Conservation (phyloP, 1,140 invertebrate species). For the Callitettix versicolor region DNA sequence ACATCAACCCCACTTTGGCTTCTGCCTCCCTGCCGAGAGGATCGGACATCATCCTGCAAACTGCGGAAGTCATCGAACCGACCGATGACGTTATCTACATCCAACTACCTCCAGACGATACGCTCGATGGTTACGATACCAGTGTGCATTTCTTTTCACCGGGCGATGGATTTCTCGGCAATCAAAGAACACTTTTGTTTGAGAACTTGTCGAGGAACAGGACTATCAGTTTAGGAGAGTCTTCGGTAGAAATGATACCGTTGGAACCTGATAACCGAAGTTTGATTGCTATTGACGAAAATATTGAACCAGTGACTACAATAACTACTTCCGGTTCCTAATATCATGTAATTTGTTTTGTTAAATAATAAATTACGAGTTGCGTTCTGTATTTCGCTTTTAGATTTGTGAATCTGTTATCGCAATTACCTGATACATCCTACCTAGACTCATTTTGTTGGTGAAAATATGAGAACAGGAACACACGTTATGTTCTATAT, state of each 20-base stretch:
- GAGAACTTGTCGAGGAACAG: neutral
- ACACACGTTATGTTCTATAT: too few relatives aligned
- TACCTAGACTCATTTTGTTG: too few relatives aligned
- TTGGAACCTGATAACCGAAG: neutral
- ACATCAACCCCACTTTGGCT: slow-evolving; percentile 15
- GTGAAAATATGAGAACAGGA: too few relatives aligned
- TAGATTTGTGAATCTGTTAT: too few relatives aligned
- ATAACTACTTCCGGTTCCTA: too few relatives aligned
- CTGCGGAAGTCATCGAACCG: slow-evolving; percentile 3
- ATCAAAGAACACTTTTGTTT: slow-evolving; percentile 3
- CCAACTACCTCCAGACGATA: slow-evolving; percentile 13
- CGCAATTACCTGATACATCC: too few relatives aligned
- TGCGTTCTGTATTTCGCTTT: too few relatives aligned
- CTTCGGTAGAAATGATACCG: neutral
- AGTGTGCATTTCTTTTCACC: slow-evolving; percentile 2
- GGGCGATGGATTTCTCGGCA: neutral
- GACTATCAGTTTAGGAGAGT: slow-evolving; percentile 4
- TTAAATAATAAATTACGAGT: too few relatives aligned
- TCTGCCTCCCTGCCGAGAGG: slow-evolving; percentile 11
- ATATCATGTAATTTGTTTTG: too few relatives aligned
- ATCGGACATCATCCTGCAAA: neutral
- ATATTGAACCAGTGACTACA: too few relatives aligned
- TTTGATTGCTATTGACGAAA: neutral
- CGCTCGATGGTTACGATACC: slow-evolving; percentile 2
- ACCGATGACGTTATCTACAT: slow-evolving; percentile 22